phyloP scores from a whole-genome alignment of 2,797 vertebrate genomes.

The Taenioides sp. region DNA sequence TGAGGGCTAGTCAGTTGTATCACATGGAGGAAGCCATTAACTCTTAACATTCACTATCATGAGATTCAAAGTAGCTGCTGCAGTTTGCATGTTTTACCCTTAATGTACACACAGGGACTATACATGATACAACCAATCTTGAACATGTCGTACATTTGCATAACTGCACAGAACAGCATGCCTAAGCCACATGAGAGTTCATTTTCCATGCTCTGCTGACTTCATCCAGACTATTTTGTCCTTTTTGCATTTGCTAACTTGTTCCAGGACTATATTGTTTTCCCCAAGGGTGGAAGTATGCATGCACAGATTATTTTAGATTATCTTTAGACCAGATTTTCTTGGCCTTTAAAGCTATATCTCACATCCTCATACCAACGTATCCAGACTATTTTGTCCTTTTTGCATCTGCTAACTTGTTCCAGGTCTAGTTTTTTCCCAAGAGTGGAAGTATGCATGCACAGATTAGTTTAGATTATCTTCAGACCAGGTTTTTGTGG shows the following conservation, averaged over 20 bases:
- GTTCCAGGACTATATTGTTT: too few species aligned
- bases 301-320: too few species aligned
- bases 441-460: conserved; percentile 26
- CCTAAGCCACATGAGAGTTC: conserved; percentile 18
- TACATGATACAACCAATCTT: neutral
- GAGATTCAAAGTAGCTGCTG: neutral
- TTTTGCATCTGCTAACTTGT: conserved; percentile 38
- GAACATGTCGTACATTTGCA: conserved; percentile 18
- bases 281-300: too few species aligned
- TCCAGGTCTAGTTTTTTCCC: conserved; percentile 42
- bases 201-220: conserved; percentile 35
- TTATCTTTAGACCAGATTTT: too few species aligned
- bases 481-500: conserved; percentile 45
- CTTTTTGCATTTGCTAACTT: too few species aligned
- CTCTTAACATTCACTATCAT: neutral
- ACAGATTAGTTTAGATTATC: conserved; percentile 60
- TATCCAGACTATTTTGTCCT: conserved; percentile 11
- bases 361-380: too few species aligned
- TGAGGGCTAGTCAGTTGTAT: neutral
- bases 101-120: neutral
- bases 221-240: conserved; percentile 22
- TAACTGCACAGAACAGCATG: conserved; percentile 30
- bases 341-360: too few species aligned
- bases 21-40: neutral
- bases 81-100: neutral